phyloP scores from a whole-genome alignment of 2,888 invertebrate species.

The Eristalis tenax region DNA sequence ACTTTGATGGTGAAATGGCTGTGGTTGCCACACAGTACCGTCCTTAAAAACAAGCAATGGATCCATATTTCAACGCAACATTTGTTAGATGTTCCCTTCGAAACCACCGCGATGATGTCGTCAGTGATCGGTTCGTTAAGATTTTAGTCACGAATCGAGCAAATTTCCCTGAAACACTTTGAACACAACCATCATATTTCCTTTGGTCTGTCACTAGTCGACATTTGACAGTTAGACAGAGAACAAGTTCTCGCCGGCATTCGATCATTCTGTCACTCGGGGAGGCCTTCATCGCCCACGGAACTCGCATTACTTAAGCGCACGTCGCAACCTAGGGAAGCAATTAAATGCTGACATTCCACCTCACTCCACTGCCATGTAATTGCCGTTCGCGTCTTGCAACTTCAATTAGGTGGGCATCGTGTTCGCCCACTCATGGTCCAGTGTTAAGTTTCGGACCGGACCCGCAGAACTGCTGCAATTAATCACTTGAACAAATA shows the following conservation, averaged over 20 bases:
- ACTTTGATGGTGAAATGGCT: no score
- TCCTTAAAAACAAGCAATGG: no score
- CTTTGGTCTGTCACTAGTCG: neutral
- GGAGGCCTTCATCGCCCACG: slow-evolving; percentile 26
- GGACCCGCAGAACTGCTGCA: slow-evolving; percentile 17
- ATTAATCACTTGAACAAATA: slow-evolving; percentile 67
- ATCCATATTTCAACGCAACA: no score
- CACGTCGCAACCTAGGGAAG: slow-evolving; percentile 10
- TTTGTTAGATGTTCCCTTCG: neutral
- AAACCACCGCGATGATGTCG: neutral
- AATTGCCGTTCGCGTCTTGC: slow-evolving; percentile 49
- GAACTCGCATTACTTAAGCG: slow-evolving; percentile 25
- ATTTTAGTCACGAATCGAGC: neutral
- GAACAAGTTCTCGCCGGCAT: slow-evolving; percentile 12
- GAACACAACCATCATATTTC: neutral
- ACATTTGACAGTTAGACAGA: slow-evolving; percentile 27
- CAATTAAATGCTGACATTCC: slow-evolving; percentile 33
- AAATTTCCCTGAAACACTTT: neutral
- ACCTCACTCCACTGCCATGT: slow-evolving; percentile 7
- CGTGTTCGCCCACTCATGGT: slow-evolving; percentile 37
- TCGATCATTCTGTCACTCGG: slow-evolving; percentile 20
- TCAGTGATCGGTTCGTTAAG: neutral
- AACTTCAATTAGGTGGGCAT: slow-evolving; percentile 56
- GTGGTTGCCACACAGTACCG: no score
- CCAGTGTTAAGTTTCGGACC: neutral